phyloP scores from a whole-genome alignment of 2,888 invertebrate genomes.

The Sarcophaga variegata region DNA sequence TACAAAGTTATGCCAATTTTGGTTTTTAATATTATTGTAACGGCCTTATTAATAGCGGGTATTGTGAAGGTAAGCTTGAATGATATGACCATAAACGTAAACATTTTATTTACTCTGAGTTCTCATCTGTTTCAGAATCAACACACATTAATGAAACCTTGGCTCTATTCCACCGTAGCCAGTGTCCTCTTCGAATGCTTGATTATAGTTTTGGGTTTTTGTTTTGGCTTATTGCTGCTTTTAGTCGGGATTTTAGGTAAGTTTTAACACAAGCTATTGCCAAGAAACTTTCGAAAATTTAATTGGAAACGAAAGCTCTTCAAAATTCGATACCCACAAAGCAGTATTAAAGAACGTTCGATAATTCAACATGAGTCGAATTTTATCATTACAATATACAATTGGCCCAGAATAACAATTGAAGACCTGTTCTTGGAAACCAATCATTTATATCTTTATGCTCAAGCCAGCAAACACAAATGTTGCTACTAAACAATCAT shows the following conservation, averaged over 20 bases:
- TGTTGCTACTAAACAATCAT: too few species aligned
- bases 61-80: conserved; percentile 38
- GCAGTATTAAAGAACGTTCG: too few species aligned
- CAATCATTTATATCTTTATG: too few species aligned
- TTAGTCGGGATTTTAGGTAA: background rate
- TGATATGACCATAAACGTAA: background rate
- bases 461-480: too few species aligned
- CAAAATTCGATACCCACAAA: too few species aligned
- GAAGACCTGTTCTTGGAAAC: too few species aligned
- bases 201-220: background rate
- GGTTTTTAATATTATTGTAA: background rate
- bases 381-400: too few species aligned
- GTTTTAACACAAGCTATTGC: background rate
- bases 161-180: conserved; percentile 20
- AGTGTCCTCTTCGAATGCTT: conserved; percentile 23
- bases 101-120: background rate
- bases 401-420: too few species aligned
- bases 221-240: background rate
- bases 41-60: conserved; percentile 34
- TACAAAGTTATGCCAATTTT: conserved; percentile 29
- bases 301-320: too few species aligned
- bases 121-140: conserved; percentile 30
- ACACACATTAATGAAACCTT: conserved; percentile 39
- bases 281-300: too few species aligned
- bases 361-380: too few species aligned